These are phyloP conservation scores for Cacatua alba DNA, from an alignment of 2,113 vertebrate genomes.

Conservation along the genomic window DNA sequence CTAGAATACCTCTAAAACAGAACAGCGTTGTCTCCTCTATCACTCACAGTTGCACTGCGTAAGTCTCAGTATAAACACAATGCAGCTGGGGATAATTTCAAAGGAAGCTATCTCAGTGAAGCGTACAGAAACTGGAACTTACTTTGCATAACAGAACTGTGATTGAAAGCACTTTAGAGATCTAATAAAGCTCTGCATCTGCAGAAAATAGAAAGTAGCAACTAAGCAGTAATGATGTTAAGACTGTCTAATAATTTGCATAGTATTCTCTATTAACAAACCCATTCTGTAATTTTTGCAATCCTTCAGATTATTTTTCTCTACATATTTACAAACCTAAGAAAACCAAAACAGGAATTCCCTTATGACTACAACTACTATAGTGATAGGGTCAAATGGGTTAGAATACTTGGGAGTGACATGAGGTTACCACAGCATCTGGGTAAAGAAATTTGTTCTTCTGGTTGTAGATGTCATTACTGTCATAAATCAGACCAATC, in stretches of 20 bases:
- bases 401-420: background rate
- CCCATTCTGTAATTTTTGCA: background rate
- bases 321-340: background rate
- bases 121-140: background rate
- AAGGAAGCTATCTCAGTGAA: background rate
- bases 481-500: background rate
- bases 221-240: background rate
- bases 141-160: constrained; percentile 32
- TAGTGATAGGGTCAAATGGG: background rate
- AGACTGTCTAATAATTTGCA: background rate
- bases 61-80: background rate
- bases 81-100: background rate
- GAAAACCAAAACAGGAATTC: background rate
- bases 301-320: background rate
- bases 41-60: background rate
- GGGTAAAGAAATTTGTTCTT: background rate
- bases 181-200: background rate
- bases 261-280: background rate
- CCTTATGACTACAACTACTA: background rate
- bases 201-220: background rate
- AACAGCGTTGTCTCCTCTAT: background rate
- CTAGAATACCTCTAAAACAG: background rate
- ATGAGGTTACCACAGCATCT: background rate
- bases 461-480: background rate
- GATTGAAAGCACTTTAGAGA: background rate